These are phyloP conservation scores for Ectropis grisescens DNA, from an alignment of 1,140 invertebrate genomes.

Conservation along the genomic window DNA sequence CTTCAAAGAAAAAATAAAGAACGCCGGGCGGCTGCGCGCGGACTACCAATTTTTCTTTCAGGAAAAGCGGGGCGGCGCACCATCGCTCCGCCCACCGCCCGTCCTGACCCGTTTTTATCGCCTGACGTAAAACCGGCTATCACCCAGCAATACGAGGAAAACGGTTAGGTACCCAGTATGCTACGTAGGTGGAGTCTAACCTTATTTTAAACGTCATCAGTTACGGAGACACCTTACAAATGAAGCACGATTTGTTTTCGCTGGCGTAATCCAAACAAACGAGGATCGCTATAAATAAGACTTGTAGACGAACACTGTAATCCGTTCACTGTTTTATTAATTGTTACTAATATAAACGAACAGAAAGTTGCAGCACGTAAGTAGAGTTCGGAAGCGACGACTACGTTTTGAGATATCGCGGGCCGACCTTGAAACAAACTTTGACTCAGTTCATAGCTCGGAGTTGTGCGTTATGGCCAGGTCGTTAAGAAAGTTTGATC, in stretches of 20 bases:
- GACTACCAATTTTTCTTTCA: slow-evolving; percentile 60
- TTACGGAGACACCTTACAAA: slow-evolving; percentile 35
- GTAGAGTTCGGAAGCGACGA: no score
- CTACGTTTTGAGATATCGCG: slow-evolving; percentile 15
- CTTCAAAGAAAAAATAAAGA: slow-evolving; percentile 68
- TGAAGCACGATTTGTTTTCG: slow-evolving; percentile 28
- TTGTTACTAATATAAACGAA: no score
- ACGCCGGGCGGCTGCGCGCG: slow-evolving; percentile 60
- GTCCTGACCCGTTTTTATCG: slow-evolving; percentile 66
- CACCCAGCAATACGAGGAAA: slow-evolving; percentile 52
- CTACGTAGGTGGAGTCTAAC: slow-evolving; percentile 48
- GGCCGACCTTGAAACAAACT: slow-evolving; percentile 60
- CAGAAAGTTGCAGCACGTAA: no score
- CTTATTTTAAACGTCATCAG: slow-evolving; percentile 22
- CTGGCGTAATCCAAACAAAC: slow-evolving; percentile 7
- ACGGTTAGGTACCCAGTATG: slow-evolving; percentile 45
- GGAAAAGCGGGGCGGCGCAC: slow-evolving; percentile 42
- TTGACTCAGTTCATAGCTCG: slow-evolving; percentile 39
- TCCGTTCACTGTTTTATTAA: no score
- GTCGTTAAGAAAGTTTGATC: slow-evolving; percentile 57
- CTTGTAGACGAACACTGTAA: no score
- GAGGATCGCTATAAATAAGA: slow-evolving; percentile 10
- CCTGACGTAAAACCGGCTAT: slow-evolving; percentile 52
- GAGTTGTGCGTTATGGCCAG: slow-evolving; percentile 41
- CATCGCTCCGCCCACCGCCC: slow-evolving; percentile 40